Evolutionary conservation across 1,140 invertebrate genomes (phyloP).

Genomic region (Drosophila hydei): DNA sequence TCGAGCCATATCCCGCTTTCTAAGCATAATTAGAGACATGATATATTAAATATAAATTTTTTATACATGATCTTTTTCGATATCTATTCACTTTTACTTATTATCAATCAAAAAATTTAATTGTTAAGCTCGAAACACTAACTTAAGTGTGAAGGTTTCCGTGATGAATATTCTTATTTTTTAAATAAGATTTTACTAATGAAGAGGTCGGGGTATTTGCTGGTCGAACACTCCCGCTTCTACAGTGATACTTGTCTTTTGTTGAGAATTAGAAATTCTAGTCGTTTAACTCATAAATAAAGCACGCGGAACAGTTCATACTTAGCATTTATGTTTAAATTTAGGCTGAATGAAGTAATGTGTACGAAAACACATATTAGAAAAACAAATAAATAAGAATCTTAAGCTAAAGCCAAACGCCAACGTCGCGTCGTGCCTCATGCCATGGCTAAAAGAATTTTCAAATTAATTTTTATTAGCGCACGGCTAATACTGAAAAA

Average conservation of each 20-base stretch:
- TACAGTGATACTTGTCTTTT: not conserved
- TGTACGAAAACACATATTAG: constrained; percentile 58
- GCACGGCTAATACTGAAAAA: constrained; percentile 68
- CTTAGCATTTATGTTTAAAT: constrained; percentile 49
- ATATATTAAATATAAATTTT: too few species aligned
- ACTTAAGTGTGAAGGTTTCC: too few species aligned
- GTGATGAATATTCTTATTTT: too few species aligned
- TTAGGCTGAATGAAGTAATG: constrained; percentile 30
- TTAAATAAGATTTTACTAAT: too few species aligned
- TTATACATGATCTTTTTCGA: too few species aligned
- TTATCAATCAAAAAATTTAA: too few species aligned
- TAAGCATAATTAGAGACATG: too few species aligned
- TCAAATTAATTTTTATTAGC: constrained; percentile 82
- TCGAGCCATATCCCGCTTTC: too few species aligned
- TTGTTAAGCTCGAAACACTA: too few species aligned
- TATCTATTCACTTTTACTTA: too few species aligned
- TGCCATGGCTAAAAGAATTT: constrained; percentile 72
- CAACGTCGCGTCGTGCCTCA: constrained; percentile 21
- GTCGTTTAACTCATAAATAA: constrained; percentile 67
- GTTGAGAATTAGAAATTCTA: constrained; percentile 39
- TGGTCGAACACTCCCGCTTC: too few species aligned
- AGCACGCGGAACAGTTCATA: constrained; percentile 55
- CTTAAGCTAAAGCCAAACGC: constrained; percentile 56
- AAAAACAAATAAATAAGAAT: constrained; percentile 79
- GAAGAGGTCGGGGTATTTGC: too few species aligned